A percentile compares a stretch with the other conserved stretches of the same genome.
phyloP scores from a whole-genome alignment of 1,140 invertebrate species.

The Globodera rostochiensis region DNA sequence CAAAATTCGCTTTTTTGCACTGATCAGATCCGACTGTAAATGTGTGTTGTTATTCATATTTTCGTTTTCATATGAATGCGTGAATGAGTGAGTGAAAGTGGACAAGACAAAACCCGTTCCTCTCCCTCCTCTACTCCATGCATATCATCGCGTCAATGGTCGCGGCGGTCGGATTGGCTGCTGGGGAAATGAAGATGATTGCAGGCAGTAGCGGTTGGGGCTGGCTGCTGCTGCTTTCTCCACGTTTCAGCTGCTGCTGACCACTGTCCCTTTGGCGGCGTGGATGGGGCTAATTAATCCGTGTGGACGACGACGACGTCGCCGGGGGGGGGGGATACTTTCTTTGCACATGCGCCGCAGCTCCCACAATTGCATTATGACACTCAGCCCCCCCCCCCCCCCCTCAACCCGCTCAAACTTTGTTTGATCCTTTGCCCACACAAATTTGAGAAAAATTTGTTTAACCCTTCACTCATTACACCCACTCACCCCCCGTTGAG shows the following conservation, averaged over 20 bases:
- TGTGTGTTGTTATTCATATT: background rate
- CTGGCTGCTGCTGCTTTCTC: background rate
- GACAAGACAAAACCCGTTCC: background rate
- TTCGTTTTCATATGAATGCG: background rate
- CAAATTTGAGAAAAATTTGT: no score
- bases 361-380: background rate
- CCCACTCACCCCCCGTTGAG: no score
- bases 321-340: background rate
- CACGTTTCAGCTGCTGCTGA: background rate
- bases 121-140: background rate
- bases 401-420: no score
- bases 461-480: no score
- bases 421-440: background rate
- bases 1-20: no score
- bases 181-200: background rate
- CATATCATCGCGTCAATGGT: background rate
- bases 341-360: background rate
- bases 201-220: background rate
- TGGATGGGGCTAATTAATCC: background rate
- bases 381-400: no score
- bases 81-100: background rate
- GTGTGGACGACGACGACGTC: background rate
- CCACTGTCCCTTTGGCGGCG: background rate
- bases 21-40: background rate
- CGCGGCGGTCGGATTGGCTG: background rate